Base-by-base conservation (phyloP, 1,140 invertebrate genomes). In the Matsumurasca onukii region DNA sequence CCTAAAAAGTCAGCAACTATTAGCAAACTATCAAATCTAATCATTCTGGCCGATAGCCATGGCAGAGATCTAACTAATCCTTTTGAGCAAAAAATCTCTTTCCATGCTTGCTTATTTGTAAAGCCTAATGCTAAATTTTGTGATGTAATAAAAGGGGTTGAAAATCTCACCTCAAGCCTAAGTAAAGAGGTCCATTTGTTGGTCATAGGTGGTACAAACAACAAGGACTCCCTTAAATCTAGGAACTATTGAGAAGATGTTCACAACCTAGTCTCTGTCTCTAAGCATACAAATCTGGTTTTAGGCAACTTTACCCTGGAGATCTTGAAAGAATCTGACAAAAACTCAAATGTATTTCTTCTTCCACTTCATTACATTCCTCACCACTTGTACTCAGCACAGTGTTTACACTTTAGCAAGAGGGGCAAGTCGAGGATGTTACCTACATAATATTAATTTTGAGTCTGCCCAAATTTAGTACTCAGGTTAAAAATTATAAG, bases 11-110 rank as follows among this genome's bases (percentile, higher is more conserved):
- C n/a, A n/a, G n/a, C n/a, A n/a, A n/a, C n/a, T n/a, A n/a, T n/a
- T n/a, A n/a, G n/a, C n/a, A n/a, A n/a, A n/a, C n/a, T n/a, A n/a
- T n/a, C n/a, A n/a, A n/a, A n/a, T n/a, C n/a, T n/a, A n/a, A n/a
- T n/a, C n/a, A n/a, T 51, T 12, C 49, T 51, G n/a, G 49, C 49
- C 3, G 49, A 51, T 51, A 51, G 49, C 49, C 49, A 51, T 51
- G 49, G 49, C n/a, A 51, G 24, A 51, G 49, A 51, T 51, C 49
- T 51, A 20, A 51, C 49, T 3, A 5, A 22, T 20, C 24, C n/a
- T n/a, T 20, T 51, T 51, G 17, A 51, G n/a, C 5, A 9, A 20
- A 17, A 51, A 51, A 51, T 22, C 49, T 51, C 24, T 20, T 22
- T 51, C 49, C 24, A 17, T 12, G 49, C 24, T 17, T 51, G 5